These are phyloP conservation scores for Palythoa caribaeorum DNA, from an alignment of 92 coral and sea anemone genomes.

Conservation along the genomic window DNA sequence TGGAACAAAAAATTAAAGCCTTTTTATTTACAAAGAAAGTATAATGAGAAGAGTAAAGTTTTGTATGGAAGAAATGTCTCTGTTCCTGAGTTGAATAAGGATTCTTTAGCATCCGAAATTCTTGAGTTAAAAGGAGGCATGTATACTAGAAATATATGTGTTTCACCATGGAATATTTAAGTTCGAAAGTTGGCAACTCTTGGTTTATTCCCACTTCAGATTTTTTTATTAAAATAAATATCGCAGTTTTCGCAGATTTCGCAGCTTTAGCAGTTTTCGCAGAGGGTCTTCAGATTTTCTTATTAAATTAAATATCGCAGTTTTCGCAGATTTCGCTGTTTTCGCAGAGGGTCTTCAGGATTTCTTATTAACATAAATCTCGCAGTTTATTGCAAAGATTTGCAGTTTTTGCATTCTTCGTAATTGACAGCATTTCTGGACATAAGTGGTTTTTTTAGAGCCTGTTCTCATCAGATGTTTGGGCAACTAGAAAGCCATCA, in stretches of 20 bases:
- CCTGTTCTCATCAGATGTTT: constrained; percentile 55
- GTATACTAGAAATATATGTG: constrained; percentile 39
- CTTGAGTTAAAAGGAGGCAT: constrained; percentile 46
- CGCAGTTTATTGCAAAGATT: no score
- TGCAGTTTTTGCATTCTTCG: no score
- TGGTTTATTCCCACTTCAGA: constrained; percentile 35
- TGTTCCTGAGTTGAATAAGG: constrained; percentile 47
- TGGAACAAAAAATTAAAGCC: constrained; percentile 34
- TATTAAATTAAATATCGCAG: no score
- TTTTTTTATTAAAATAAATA: no score
- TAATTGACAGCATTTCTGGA: no score
- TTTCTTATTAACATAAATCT: no score
- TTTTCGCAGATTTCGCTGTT: no score
- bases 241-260: no score
- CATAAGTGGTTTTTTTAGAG: constrained; percentile 46
- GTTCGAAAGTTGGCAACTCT: constrained; percentile 44
- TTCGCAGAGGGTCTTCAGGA: no score
- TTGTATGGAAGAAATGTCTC: constrained; percentile 51
- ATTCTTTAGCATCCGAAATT: constrained; percentile 44
- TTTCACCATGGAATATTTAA: constrained; percentile 45
- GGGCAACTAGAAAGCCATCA: constrained; percentile 49
- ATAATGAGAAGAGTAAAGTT: constrained; percentile 35
- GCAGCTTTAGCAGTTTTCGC: no score
- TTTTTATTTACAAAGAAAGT: constrained; percentile 32
- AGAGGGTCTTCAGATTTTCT: no score